Conservation (phyloP, 2,797 vertebrate genomes). For the Champsocephalus esox region DNA sequence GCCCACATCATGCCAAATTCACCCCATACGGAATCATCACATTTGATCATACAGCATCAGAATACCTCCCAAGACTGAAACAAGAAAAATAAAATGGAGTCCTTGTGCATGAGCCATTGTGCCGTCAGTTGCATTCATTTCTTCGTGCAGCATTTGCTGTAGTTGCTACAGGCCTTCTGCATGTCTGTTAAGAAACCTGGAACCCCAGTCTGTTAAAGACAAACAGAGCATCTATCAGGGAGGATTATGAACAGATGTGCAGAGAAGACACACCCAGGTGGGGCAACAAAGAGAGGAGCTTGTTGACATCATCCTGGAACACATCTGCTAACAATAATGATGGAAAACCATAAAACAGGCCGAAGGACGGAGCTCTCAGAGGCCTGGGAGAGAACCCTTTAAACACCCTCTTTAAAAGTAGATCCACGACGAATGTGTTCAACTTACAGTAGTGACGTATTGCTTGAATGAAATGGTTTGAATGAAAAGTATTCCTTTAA, state of each 20-base stretch:
- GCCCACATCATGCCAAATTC: slow-evolving; percentile 10
- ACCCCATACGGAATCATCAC: neutral
- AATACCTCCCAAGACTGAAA: slow-evolving; percentile 9
- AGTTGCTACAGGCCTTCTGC: slow-evolving; percentile 88
- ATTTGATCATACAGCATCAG: slow-evolving; percentile 3
- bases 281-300: slow-evolving; percentile 26
- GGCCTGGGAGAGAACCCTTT: slow-evolving; percentile 20
- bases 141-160: slow-evolving; percentile 73
- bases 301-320: slow-evolving; percentile 41
- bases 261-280: slow-evolving; percentile 41
- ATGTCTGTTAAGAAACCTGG: slow-evolving; percentile 89
- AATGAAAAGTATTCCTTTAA: neutral
- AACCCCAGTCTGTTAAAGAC: slow-evolving; percentile 86
- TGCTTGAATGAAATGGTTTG: neutral
- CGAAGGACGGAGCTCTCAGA: neutral
- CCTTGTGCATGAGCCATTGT: neutral
- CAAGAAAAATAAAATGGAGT: neutral
- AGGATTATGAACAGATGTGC: slow-evolving; percentile 16
- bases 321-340: slow-evolving; percentile 64
- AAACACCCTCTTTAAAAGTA: slow-evolving; percentile 19
- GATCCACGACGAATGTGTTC: slow-evolving; percentile 11
- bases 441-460: neutral
- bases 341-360: slow-evolving; percentile 22
- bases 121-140: slow-evolving; percentile 61
- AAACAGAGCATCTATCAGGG: slow-evolving; percentile 42